phyloP scores from a whole-genome alignment of 2,888 invertebrate species.

The Fissipunctia ypsillon region DNA sequence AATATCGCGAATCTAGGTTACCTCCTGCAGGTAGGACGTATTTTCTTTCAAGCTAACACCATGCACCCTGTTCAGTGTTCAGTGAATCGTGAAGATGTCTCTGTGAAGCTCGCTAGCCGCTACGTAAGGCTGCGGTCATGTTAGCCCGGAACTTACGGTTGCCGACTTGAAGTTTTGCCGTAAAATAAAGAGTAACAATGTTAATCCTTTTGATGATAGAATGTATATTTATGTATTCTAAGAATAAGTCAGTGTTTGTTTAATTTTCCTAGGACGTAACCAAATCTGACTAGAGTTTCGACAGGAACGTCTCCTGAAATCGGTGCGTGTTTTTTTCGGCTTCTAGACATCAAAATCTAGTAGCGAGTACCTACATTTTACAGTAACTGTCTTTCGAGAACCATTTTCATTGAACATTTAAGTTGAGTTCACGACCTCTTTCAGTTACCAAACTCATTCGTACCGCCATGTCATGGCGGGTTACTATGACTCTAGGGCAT shows the following conservation, averaged over 20 bases:
- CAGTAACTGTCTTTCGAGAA: not conserved
- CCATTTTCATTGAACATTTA: not conserved
- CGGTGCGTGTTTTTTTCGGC: not conserved
- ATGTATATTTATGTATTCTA: too few relatives aligned
- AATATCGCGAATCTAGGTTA: slow-evolving; percentile 3
- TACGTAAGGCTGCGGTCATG: slow-evolving; percentile 3
- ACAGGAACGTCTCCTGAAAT: not conserved
- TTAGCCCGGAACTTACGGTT: not conserved
- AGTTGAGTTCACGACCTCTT: not conserved
- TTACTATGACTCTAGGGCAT: too few relatives aligned
- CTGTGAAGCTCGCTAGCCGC: slow-evolving; percentile 22
- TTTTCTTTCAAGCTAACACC: slow-evolving; percentile 33
- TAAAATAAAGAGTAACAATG: not conserved
- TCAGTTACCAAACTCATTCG: slow-evolving; percentile 7
- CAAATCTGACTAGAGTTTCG: not conserved
- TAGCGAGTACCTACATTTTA: not conserved
- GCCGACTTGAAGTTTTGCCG: not conserved
- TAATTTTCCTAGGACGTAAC: not conserved
- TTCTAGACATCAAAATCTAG: not conserved
- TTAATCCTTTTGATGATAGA: not conserved
- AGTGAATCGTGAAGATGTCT: slow-evolving; percentile 30
- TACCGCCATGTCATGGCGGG: too few relatives aligned
- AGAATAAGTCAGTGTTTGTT: not conserved
- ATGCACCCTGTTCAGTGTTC: slow-evolving; percentile 32
- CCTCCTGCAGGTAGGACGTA: not conserved